A percentile compares a stretch with the other conserved stretches of the same genome.
Conservation (phyloP, 2,797 vertebrate species). For the Tenualosa ilisha region DNA sequence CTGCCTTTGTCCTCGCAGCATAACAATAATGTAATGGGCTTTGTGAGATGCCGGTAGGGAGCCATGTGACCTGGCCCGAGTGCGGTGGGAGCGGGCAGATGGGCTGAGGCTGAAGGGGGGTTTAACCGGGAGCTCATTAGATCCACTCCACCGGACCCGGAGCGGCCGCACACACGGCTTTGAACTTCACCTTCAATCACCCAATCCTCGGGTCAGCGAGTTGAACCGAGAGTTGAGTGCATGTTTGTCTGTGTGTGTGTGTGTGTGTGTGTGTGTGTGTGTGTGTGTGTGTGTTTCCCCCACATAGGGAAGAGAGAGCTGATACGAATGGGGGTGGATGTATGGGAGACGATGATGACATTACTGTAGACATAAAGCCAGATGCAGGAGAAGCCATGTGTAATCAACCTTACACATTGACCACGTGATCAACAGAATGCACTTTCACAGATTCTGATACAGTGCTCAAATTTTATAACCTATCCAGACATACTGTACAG, state of each 20-base stretch:
- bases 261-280: background rate
- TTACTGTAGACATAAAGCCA: background rate
- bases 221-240: background rate
- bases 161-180: background rate
- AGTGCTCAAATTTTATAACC: background rate
- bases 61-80: background rate
- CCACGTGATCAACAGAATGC: background rate
- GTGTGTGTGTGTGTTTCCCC: background rate
- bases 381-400: background rate
- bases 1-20: background rate
- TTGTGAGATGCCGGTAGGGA: background rate
- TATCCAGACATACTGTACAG: background rate
- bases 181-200: constrained; percentile 2
- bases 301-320: background rate
- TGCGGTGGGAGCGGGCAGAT: background rate
- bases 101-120: background rate
- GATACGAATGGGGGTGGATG: background rate
- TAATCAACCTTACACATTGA: background rate
- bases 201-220: background rate
- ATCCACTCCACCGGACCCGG: background rate
- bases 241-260: background rate
- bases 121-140: background rate
- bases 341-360: background rate
- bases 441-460: background rate
- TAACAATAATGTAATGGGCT: background rate